Base-by-base conservation (phyloP, 92 coral and sea anemone species). In the Diadumene lineata region DNA sequence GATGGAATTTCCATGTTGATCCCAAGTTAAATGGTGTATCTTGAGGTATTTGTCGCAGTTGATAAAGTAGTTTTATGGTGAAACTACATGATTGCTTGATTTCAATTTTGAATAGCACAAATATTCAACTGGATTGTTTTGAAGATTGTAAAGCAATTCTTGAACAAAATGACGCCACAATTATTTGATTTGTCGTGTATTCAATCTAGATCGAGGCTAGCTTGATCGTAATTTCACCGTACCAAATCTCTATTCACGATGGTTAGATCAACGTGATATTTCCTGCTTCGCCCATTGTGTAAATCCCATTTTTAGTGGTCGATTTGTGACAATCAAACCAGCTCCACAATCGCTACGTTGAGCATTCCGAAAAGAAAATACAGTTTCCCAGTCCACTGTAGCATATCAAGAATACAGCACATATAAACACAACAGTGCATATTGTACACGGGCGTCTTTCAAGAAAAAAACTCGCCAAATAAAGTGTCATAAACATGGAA, bases 381-480 rank as follows among this genome's bases (percentile, higher is more conserved):
- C 99, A 96, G 84, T 96, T 96, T 46, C 99, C 99, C 64, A 96
- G 86, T 68, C 99, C 99, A 89, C 99, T 96, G 89, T 96, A 96
- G 72, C 99, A 96, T 78, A 96, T 96, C 10, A 92, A 81, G 56
- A 93, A 85, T 50, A 96, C 97, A 18, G 99, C 99, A 10, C 91
- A 97, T 34, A 96, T 83, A 63, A 96, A 96, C 43, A 96, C 99
- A 34, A 96, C 78, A 1, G 99, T 96, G 83, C 99, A 96, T 77
- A 96, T 96, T 50, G 99, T 96, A 79, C 99, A 96, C 24, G 99
- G 99, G 78, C 99, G 92, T 85, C 99, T 96, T 85, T 96, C 99
- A 43, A 96, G 92, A 71, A 96, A 88, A 77, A 96, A 96, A 67
- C 99, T 96, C 31, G 99, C 99, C 84, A 96, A 77, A 57, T 96